A percentile compares a stretch with the other conserved stretches of the same genome.
Conservation (phyloP, 2,888 invertebrate species). For the Orchesellides sinensis region DNA sequence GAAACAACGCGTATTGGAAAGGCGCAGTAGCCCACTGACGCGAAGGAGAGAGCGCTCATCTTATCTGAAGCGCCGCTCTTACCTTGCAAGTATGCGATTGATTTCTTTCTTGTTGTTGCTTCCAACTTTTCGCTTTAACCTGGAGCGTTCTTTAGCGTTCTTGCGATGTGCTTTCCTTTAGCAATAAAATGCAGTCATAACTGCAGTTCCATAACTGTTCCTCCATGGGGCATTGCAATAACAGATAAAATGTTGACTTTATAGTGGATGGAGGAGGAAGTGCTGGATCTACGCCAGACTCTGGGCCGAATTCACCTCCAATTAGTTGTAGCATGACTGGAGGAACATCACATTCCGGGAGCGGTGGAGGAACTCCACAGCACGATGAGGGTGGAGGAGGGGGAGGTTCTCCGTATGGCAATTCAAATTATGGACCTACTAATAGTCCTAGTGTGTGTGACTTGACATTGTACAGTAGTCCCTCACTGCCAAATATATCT, state of each 20-base stretch:
- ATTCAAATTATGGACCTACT: constrained; percentile 78
- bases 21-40: constrained; percentile 93
- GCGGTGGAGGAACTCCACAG: constrained; percentile 83
- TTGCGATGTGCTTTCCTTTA: constrained; percentile 1
- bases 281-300: constrained; percentile 83
- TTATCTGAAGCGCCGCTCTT: constrained; percentile 85
- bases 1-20: constrained; percentile 96
- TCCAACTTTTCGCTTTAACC: neutral
- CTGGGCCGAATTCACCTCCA: constrained; percentile 87
- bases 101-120: neutral
- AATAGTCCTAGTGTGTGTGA: constrained; percentile 83
- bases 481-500: constrained; percentile 98
- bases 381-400: constrained; percentile 85
- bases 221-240: neutral
- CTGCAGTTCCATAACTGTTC: neutral
- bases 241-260: neutral
- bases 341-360: constrained; percentile 79
- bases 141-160: neutral
- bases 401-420: constrained; percentile 83
- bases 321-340: constrained; percentile 74
- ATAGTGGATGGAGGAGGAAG: constrained; percentile 76
- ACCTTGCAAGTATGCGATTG: constrained; percentile 80
- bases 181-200: neutral
- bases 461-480: constrained; percentile 90
- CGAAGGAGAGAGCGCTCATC: constrained; percentile 88